These are phyloP conservation scores for Telmatherina bonti DNA, from an alignment of 2,797 vertebrate genomes.

Conservation along the genomic window DNA sequence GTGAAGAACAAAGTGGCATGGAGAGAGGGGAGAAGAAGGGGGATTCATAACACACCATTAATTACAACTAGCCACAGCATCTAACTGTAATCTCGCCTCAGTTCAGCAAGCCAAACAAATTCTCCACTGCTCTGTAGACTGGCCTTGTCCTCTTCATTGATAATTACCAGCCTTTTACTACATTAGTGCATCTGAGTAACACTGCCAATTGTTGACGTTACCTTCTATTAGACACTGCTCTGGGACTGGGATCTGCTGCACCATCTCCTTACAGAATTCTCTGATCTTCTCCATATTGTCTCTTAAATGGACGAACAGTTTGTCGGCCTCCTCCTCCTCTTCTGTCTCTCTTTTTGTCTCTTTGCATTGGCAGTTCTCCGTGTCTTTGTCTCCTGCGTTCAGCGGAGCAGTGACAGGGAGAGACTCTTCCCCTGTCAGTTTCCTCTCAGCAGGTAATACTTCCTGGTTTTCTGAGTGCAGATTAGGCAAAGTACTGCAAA, in stretches of 20 bases:
- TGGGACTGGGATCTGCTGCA: slow-evolving; percentile 89
- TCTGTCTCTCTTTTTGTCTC: slow-evolving; percentile 21
- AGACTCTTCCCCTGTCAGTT: slow-evolving; percentile 36
- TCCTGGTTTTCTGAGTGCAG: slow-evolving; percentile 65
- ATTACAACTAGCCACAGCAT: slow-evolving; percentile 41
- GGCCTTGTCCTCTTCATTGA: background rate
- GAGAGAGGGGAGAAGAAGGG: slow-evolving; percentile 4
- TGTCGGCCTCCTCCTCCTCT: slow-evolving; percentile 79
- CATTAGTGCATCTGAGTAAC: background rate
- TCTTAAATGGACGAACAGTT: slow-evolving; percentile 89
- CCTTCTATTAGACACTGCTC: slow-evolving; percentile 94
- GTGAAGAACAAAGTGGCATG: background rate
- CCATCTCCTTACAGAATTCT: slow-evolving; percentile 85
- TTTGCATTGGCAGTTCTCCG: slow-evolving; percentile 71
- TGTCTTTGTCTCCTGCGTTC: slow-evolving; percentile 35
- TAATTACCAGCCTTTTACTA: slow-evolving; percentile 4
- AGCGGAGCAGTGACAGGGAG: slow-evolving; percentile 26
- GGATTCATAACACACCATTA: slow-evolving; percentile 36
- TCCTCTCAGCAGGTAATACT: slow-evolving; percentile 38
- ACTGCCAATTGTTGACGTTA: slow-evolving; percentile 59
- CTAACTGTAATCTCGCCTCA: slow-evolving; percentile 51
- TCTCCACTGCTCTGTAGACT: slow-evolving; percentile 4
- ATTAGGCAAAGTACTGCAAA: slow-evolving; percentile 71
- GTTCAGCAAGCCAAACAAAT: slow-evolving; percentile 44
- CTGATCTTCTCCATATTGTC: slow-evolving; percentile 89